A percentile compares a stretch with the other conserved stretches of the same genome.
phyloP scores from a whole-genome alignment of 2,797 vertebrate species.

The Amniataba percoides region DNA sequence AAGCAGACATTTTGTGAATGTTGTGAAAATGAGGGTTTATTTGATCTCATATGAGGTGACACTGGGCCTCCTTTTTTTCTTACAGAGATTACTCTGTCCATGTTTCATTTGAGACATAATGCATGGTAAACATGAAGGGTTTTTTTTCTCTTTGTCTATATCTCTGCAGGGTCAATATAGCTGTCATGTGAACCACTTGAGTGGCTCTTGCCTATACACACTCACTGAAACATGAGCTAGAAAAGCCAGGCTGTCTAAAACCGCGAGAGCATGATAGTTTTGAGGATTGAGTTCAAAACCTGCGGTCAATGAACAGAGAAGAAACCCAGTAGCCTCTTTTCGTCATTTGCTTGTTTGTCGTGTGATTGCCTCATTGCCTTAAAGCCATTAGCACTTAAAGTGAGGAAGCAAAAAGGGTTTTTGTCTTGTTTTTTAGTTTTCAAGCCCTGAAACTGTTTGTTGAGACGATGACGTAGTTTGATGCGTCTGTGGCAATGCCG shows the following conservation, averaged over 20 bases:
- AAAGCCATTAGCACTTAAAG: conserved; percentile 37
- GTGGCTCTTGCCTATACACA: conserved; percentile 47
- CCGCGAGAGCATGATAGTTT: conserved; percentile 46
- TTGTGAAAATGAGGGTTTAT: conserved; percentile 41
- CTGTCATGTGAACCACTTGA: conserved; percentile 75
- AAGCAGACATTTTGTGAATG: conserved; percentile 25
- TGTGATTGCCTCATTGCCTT: conserved; percentile 44
- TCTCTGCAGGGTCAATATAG: conserved; percentile 64
- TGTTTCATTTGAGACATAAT: conserved; percentile 63
- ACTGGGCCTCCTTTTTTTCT: conserved; percentile 11
- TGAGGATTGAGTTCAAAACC: conserved; percentile 62
- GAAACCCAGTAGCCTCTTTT: conserved; percentile 14
- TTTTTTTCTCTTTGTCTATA: conserved; percentile 50
- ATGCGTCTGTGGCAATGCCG: conserved; percentile 8
- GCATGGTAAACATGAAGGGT: conserved; percentile 60
- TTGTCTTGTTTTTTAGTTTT: conserved; percentile 29
- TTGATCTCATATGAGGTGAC: conserved; percentile 35
- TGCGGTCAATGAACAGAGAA: conserved; percentile 22
- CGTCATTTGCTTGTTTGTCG: conserved; percentile 21
- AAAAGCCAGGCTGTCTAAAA: conserved; percentile 51
- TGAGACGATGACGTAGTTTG: conserved; percentile 39
- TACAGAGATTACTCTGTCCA: conserved; percentile 25
- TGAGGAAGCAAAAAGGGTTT: not conserved
- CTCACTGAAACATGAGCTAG: conserved; percentile 68
- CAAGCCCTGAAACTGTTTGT: conserved; percentile 26